A percentile compares a stretch with the other conserved stretches of the same genome.
Evolutionary conservation across 2,797 vertebrate genomes (phyloP).

Genomic region (Pipistrellus nathusii): DNA sequence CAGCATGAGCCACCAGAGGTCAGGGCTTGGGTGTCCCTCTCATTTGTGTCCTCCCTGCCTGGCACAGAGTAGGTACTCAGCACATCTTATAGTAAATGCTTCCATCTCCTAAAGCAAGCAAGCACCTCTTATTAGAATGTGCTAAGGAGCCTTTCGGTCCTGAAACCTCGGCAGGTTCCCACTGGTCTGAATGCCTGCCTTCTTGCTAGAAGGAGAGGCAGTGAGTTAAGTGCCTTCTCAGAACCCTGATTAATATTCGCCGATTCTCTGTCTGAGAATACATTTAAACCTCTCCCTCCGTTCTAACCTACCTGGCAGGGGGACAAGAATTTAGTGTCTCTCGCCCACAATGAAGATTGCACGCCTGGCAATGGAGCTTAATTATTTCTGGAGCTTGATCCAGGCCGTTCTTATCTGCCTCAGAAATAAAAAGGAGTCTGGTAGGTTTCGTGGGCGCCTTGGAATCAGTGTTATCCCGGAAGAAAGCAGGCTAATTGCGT

Average conservation of each 20-base stretch:
- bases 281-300: constrained; percentile 49
- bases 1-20: neutral
- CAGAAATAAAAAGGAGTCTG: constrained; percentile 43
- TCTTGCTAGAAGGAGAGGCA: constrained; percentile 17
- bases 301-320: constrained; percentile 65
- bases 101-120: neutral
- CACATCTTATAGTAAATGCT: neutral
- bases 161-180: neutral
- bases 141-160: neutral
- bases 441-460: constrained; percentile 58
- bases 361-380: constrained; percentile 61
- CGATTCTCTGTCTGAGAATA: constrained; percentile 42
- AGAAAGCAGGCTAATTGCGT: constrained; percentile 13
- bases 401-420: constrained; percentile 42
- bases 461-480: constrained; percentile 53
- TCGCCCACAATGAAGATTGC: constrained; percentile 54
- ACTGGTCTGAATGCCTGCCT: neutral
- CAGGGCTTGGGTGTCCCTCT: neutral
- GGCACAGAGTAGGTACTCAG: neutral
- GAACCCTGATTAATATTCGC: constrained; percentile 21
- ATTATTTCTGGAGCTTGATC: constrained; percentile 69
- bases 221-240: neutral
- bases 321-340: constrained; percentile 67
- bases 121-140: neutral
- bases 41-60: neutral